phyloP scores from a whole-genome alignment of 2,888 invertebrate genomes.

The Julus scandinavius region DNA sequence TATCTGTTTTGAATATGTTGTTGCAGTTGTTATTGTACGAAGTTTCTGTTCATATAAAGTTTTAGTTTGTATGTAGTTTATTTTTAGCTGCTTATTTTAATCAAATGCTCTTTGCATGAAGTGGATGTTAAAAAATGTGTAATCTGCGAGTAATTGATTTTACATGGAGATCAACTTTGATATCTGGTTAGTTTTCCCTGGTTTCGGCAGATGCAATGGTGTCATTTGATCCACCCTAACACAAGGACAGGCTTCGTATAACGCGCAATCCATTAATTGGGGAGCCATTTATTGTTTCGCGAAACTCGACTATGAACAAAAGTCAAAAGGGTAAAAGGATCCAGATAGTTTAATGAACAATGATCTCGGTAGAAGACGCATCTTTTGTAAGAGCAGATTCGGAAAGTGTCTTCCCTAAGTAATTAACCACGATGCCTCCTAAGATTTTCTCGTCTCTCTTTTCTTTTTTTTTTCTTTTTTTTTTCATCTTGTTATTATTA shows the following conservation, averaged over 20 bases:
- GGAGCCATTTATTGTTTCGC: neutral
- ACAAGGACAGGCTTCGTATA: neutral
- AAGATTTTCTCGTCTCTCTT: slow-evolving; percentile 11
- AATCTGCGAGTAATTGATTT: too few relatives aligned
- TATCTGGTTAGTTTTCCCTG: too few relatives aligned
- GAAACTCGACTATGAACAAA: neutral
- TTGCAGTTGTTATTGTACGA: too few relatives aligned
- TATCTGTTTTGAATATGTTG: too few relatives aligned
- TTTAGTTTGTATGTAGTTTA: too few relatives aligned
- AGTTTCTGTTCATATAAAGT: too few relatives aligned
- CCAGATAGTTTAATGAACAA: slow-evolving; percentile 19
- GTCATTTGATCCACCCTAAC: neutral
- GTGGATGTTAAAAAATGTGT: too few relatives aligned
- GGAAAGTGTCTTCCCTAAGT: slow-evolving; percentile 33
- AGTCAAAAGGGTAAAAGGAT: slow-evolving; percentile 10
- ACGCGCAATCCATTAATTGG: neutral
- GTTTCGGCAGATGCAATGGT: neutral
- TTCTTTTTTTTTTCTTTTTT: neutral
- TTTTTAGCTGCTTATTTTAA: too few relatives aligned
- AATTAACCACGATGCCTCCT: neutral
- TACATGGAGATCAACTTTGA: too few relatives aligned
- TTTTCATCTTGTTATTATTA: slow-evolving; percentile 36
- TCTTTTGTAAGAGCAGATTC: slow-evolving; percentile 1
- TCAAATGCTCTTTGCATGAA: too few relatives aligned
- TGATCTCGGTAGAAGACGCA: neutral